A percentile compares a stretch with the other conserved stretches of the same genome.
phyloP scores from a whole-genome alignment of 2,888 invertebrate genomes.

The Ptychoptera albimana region DNA sequence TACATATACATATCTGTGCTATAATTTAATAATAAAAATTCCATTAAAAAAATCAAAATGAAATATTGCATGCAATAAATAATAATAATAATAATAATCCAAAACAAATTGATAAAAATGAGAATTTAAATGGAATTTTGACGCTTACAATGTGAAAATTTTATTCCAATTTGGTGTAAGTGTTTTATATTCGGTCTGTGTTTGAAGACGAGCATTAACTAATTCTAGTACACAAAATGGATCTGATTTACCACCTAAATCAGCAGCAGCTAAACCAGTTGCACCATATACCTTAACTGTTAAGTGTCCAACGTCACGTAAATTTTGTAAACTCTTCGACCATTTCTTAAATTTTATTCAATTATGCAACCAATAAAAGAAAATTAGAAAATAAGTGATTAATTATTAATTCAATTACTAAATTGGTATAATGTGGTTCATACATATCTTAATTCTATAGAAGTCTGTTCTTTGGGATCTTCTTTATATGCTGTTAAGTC shows the following conservation, averaged over 20 bases:
- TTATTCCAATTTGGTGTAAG: constrained; percentile 95
- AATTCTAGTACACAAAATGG: constrained; percentile 96
- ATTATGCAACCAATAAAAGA: no score
- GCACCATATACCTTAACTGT: constrained; percentile 83
- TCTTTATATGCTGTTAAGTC: constrained; percentile 76
- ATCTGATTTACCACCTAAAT: constrained; percentile 94
- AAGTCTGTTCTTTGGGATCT: constrained; percentile 52
- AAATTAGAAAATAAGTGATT: no score
- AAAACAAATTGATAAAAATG: neutral
- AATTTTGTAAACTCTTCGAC: constrained; percentile 49
- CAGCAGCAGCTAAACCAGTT: constrained; percentile 82
- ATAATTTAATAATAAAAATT: neutral
- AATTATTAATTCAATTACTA: no score
- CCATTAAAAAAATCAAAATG: neutral
- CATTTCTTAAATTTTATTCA: constrained; percentile 24
- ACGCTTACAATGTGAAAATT: constrained; percentile 88
- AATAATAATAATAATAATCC: neutral
- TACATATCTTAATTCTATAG: constrained; percentile 33
- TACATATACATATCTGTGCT: no score
- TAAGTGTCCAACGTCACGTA: constrained; percentile 83
- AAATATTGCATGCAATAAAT: neutral
- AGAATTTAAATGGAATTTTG: neutral
- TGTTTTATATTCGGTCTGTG: constrained; percentile 98
- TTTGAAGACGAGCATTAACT: constrained; percentile 87
- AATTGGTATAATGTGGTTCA: neutral